These are phyloP conservation scores for Asbolus verrucosus DNA, from an alignment of 1,140 invertebrate genomes.

Conservation along the genomic window DNA sequence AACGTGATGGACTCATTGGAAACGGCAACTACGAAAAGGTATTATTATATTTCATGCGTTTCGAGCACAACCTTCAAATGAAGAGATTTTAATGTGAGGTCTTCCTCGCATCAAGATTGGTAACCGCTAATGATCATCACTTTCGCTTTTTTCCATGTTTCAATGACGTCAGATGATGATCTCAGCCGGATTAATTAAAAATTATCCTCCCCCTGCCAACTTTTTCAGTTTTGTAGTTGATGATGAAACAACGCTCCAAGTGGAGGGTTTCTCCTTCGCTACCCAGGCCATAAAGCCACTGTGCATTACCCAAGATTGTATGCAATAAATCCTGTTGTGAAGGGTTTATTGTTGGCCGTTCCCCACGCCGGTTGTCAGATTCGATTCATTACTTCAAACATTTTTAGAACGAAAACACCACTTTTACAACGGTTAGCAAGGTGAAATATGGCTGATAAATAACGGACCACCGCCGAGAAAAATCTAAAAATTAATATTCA, in stretches of 20 bases:
- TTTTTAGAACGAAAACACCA: no score
- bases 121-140: conserved; percentile 15
- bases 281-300: not conserved
- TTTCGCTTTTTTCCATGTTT: conserved; percentile 28
- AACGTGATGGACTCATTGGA: not conserved
- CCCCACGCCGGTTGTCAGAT: no score
- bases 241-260: no score
- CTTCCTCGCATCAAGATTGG: conserved; percentile 21
- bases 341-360: no score
- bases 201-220: not conserved
- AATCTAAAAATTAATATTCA: no score
- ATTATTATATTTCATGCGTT: conserved; percentile 17
- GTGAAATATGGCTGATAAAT: no score
- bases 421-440: no score
- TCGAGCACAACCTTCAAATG: conserved; percentile 29
- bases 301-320: conserved; percentile 6
- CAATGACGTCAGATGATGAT: conserved; percentile 9
- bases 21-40: no score
- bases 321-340: conserved; percentile 18
- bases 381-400: no score
- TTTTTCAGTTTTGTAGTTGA: no score
- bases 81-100: conserved; percentile 21
- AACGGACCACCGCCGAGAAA: no score
- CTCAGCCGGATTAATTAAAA: not conserved
- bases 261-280: no score